Evolutionary conservation across 2,113 vertebrate genomes (phyloP), one percentile per base, ranked within the genome.

Genomic region (Phalacrocorax carbo): DNA sequence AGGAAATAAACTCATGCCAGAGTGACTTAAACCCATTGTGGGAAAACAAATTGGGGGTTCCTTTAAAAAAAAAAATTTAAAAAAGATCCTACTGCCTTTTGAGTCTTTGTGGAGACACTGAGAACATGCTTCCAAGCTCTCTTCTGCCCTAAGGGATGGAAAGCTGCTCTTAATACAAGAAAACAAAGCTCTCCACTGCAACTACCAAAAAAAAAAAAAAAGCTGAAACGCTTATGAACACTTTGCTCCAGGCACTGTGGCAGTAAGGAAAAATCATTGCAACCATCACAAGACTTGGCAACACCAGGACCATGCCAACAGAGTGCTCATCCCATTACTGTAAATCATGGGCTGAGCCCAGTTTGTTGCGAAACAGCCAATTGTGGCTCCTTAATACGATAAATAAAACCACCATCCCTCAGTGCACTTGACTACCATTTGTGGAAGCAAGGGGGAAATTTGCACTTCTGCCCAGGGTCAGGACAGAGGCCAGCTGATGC

Each of bases 141-240:
- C 95, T 83, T 95, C 93, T 95, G 82, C 95, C 96, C 96, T 95
- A 77, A 95, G 90, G 96, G 93, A 71, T 83, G 76, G 95, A 96
- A 96, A 95, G 93, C 93, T 96, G 96, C 96, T 93, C 96, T 95
- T 96, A 96, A 96, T 96, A 93, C 90, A 96, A 90, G 84, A 93
- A 96, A 96, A 97, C 96, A 97, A 97, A 97, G 92, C 92, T 75
- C 68, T 91, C 81, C 81, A 93, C 82, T 95, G 93, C 96, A 83
- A 89, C 93, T 94, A 97, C 86, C 91, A 95, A 79, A 36, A 49
- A 57, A 54, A 32, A 82, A 72, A 69, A 57, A 55, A 86, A 55
- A 86, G 42, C 75, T 85, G 81, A 95, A 95, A 82, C 0, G 8
- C 60, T 96, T 93, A 96, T 85, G 87, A 97, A 91, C 93, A 93